Evolutionary conservation across 2,888 invertebrate genomes (phyloP), one percentile per base, ranked within the genome.

Genomic region (Plutella xylostella): DNA sequence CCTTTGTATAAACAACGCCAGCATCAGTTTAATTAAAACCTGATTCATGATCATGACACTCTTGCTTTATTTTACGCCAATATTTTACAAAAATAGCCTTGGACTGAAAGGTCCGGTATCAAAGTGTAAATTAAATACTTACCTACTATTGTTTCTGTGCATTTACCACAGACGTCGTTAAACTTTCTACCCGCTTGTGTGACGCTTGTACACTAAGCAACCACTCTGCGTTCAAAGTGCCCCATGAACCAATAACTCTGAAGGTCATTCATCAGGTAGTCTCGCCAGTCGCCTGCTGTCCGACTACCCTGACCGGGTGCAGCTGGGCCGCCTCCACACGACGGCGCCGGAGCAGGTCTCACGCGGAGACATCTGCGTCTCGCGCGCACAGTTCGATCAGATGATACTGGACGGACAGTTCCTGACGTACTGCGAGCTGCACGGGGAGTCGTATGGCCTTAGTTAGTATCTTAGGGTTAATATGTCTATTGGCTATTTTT

Each of bases 361-460:
- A 1, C 56, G 55, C 1, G 66, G 72, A 48, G 78, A 70, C 61
- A 68, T 47, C 33, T 45, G 57, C 49, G 56, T 73, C 28, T 54
- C 72, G 4, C 56, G 72, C 7, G 49, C 50, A 12, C 64, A 71
- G 47, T 82, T 82, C 35, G 82, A 83, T 49, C 72, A 78, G 15
- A 76, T 77, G 77, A 52, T 83, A 7, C 53, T 82, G 0, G 63
- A 63, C 25, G 82, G 82, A 2, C 71, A 80, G 17, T 71, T 83
- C 15, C 67, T 83, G 5, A 76, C 80, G 2, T 84, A 80, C 50
- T 58, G 63, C 5, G 83, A 83, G 61, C 57, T 60, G 50, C 60
- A 73, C 43, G 79, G 80, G 4, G 77, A 83, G 45, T 80, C 78
- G 7, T 83, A 79, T 49, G 84, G 83, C 28, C 63, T 84, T 38